Evolutionary conservation across 2,113 vertebrate species (phyloP), one percentile per base, ranked within the genome.

Genomic region (Ctenodactylus gundi): DNA sequence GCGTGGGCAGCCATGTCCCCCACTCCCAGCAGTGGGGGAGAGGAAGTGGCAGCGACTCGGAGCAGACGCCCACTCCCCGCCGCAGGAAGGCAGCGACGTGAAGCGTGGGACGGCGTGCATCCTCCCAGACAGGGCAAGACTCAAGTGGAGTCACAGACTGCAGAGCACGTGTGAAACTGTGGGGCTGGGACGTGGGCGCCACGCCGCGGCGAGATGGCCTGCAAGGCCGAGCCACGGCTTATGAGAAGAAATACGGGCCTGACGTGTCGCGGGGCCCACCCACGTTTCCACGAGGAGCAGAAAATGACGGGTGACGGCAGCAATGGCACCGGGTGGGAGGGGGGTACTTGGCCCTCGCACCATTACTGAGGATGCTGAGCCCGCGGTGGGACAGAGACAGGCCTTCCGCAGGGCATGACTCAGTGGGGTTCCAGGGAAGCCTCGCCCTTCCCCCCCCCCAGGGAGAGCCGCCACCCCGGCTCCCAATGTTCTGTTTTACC

Each of bases 401-500:
- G 21, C 27, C 36, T 90, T 90, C 34, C 29, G 21, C 80, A 73
- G 53, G 36, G 29, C 27, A 0, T 65, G 93, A 91, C 41, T 81
- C 83, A 39, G 55, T 49, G 6, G 4, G 13, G 7, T 76, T 92
- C 75, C 27, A 29, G 88, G 72, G 85, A 91, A 80, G 78, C 46
- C 62, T 75, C 44, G 70, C 76, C 14, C 49, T 88, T 49, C 88
- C 95, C 58, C 20, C 11, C 57, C 87, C 84, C 86, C 51, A 72
- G 95, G 89, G 83, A 93, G 87, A 83, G 20, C 60, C 86, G 14
- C 91, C 90, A 44, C 9, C 1, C 44, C 80, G 7, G 18, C 68
- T 81, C 67, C 94, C 86, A 95, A 10, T 20, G 83, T 83, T 96
- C 96, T 96, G 95, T 91, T 97, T 96, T 87, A 76, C 91, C 95